A percentile compares a stretch with the other conserved stretches of the same genome.
phyloP scores from a whole-genome alignment of 2,797 vertebrate genomes.

The Clangula hyemalis region DNA sequence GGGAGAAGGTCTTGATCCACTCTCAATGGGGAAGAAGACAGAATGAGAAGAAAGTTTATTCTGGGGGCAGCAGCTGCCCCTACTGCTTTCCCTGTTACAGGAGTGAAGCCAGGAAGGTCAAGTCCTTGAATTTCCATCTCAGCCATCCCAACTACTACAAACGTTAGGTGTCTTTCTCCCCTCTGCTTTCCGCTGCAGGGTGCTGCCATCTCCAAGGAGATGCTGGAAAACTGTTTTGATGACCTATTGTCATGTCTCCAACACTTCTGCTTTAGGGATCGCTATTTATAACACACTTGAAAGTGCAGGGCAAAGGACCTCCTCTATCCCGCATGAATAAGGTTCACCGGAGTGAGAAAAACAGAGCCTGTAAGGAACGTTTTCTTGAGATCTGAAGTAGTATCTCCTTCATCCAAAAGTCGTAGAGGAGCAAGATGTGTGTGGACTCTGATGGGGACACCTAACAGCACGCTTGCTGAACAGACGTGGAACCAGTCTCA shows the following conservation, averaged over 20 bases:
- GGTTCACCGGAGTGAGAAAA: background rate
- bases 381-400: background rate
- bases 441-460: background rate
- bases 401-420: background rate
- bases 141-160: background rate
- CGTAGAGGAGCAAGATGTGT: background rate
- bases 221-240: background rate
- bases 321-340: background rate
- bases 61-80: background rate
- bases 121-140: slow-evolving; percentile 1
- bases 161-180: background rate
- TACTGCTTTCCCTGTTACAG: background rate
- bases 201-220: background rate
- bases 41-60: slow-evolving; percentile 1
- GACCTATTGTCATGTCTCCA: background rate
- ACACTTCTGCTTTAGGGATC: background rate
- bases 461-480: background rate
- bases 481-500: fast-evolving
- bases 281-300: background rate
- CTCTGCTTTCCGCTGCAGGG: background rate
- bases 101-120: background rate
- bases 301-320: background rate
- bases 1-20: background rate
- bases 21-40: background rate
- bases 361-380: background rate